Percentiles rank a stretch among this genome's conserved stretches.
Evolutionary conservation across 2,113 vertebrate genomes (phyloP).

Genomic region (Conger conger): DNA sequence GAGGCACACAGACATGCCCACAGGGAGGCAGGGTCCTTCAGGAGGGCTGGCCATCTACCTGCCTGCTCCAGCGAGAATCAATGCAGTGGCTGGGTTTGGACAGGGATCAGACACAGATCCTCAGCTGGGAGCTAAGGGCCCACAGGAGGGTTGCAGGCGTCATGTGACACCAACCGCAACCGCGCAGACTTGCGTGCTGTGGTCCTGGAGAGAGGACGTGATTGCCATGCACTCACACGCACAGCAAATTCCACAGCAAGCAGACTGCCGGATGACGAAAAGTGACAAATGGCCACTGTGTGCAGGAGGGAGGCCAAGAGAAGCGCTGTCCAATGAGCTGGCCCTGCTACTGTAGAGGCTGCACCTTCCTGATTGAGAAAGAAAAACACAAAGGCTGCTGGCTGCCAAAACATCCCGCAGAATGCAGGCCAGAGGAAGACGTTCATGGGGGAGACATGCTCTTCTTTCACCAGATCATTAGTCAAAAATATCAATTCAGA

Average conservation of each 20-base stretch:
- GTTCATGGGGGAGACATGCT: slow-evolving; percentile 22
- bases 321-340: slow-evolving; percentile 50
- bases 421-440: slow-evolving; percentile 44
- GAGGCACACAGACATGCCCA: not conserved
- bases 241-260: slow-evolving; percentile 33
- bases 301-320: slow-evolving; percentile 55
- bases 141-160: not conserved
- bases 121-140: not conserved
- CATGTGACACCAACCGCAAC: slow-evolving; percentile 10
- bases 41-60: not conserved
- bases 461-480: slow-evolving; percentile 46
- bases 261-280: slow-evolving; percentile 57
- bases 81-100: not conserved
- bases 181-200: slow-evolving; percentile 40
- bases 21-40: not conserved
- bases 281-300: slow-evolving; percentile 52
- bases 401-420: slow-evolving; percentile 34
- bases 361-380: slow-evolving; percentile 7
- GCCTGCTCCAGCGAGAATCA: not conserved
- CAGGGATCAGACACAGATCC: not conserved
- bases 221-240: slow-evolving; percentile 46
- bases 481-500: slow-evolving; percentile 42
- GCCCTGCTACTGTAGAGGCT: slow-evolving; percentile 39
- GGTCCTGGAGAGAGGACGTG: slow-evolving; percentile 16
- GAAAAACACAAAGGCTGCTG: slow-evolving; percentile 42